A percentile compares a stretch with the other conserved stretches of the same genome.
phyloP scores from a whole-genome alignment of 2,113 vertebrate genomes.

The Tiliqua scincoides region DNA sequence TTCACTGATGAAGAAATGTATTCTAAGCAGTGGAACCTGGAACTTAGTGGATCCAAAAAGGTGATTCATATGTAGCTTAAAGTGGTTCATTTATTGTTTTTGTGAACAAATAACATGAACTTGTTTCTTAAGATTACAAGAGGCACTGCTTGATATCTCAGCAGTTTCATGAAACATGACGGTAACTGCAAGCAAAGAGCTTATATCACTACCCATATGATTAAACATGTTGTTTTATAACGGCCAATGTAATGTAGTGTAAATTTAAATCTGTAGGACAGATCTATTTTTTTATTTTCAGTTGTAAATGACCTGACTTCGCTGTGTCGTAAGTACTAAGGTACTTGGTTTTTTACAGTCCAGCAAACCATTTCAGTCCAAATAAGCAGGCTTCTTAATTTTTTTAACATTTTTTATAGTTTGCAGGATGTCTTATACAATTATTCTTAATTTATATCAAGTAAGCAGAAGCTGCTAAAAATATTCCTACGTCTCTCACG shows the following conservation, averaged over 20 bases:
- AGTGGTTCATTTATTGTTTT: conserved; percentile 61
- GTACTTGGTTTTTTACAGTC: conserved; percentile 60
- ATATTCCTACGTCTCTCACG: conserved; percentile 13
- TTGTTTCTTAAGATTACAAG: conserved; percentile 69
- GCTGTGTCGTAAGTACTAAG: conserved; percentile 67
- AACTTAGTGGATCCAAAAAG: conserved; percentile 70
- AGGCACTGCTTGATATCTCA: conserved; percentile 71
- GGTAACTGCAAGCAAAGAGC: conserved; percentile 63
- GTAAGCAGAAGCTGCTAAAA: conserved; percentile 10
- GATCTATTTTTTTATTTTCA: conserved; percentile 79
- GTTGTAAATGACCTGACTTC: conserved; percentile 70
- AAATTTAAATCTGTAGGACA: conserved; percentile 91
- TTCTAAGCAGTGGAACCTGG: conserved; percentile 55
- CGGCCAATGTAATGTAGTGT: conserved; percentile 98
- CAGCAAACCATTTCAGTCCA: conserved; percentile 69
- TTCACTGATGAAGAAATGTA: conserved; percentile 65
- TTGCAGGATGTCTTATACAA: conserved; percentile 46
- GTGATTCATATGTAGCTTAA: conserved; percentile 66
- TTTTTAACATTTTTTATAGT: conserved; percentile 33
- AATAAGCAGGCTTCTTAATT: conserved; percentile 52
- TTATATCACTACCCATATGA: conserved; percentile 63
- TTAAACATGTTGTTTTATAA: conserved; percentile 85
- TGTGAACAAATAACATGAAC: conserved; percentile 61
- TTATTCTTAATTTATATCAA: conserved; percentile 24
- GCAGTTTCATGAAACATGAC: conserved; percentile 65